Base-by-base conservation (phyloP, 2,113 vertebrate species). In the Sceloporus undulatus region DNA sequence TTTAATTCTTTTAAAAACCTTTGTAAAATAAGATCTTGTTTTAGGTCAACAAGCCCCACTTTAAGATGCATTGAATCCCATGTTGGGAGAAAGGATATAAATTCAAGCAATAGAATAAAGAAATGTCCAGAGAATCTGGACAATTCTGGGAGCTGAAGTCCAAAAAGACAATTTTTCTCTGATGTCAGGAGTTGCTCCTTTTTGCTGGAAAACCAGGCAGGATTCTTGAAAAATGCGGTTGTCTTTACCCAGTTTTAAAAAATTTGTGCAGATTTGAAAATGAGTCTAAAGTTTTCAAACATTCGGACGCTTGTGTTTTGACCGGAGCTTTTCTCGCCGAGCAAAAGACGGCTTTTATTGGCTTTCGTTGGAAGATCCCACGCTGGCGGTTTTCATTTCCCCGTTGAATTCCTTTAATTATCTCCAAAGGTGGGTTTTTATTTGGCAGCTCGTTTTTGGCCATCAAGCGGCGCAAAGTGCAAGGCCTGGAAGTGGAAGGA, bases 381-480 rank as follows among this genome's bases (percentile, higher is more conserved):
- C 89, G 85, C 91, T 94, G 88, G 82, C 88, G 92, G 83, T 93
- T 94, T 34, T 89, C 79, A 94, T 95, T 96, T 96, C 93, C 93
- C 93, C 95, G 90, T 18, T 92, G 91, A 93, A 81, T 89, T 93
- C 94, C 92, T 93, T 90, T 89, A 94, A 94, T 95, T 91, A 91
- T 90, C 88, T 93, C 85, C 78, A 71, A 91, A 92, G 87, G 89
- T 88, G 80, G 82, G 91, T 91, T 93, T 70, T 95, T 34, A 34
- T 34, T 34, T 93, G 87, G 83, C 87, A 86, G 86, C 93, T 92
- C 68, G 82, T 0, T 92, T 94, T 95, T 94, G 73, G 34, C 92
- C 84, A 90, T 79, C 84, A 93, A 52, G 92, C 75, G 89, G 85
- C 71, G 84, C 88, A 91, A 91, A 82, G 82, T 86, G 70, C 34